These are phyloP conservation scores for Lophotis ruficrista DNA, from an alignment of 2,113 vertebrate genomes.

Conservation along the genomic window DNA sequence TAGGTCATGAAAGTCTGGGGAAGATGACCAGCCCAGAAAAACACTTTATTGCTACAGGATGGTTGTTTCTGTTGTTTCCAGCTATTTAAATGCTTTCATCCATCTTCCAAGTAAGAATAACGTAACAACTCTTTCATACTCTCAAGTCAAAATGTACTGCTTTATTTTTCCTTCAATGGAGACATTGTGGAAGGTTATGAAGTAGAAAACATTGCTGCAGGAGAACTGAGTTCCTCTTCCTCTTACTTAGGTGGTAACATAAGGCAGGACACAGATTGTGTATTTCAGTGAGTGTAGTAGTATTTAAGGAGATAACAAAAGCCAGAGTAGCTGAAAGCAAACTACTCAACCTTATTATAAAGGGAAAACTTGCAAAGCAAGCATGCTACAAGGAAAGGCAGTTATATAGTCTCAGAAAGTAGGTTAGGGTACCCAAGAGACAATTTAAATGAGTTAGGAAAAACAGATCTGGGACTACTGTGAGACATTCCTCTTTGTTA, in stretches of 20 bases:
- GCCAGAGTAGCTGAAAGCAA: neutral
- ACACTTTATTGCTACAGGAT: neutral
- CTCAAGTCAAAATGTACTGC: neutral
- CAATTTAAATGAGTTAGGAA: slow-evolving; percentile 52
- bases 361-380: slow-evolving; percentile 24
- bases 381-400: neutral
- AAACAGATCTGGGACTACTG: slow-evolving; percentile 44
- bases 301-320: slow-evolving; percentile 26
- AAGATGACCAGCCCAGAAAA: neutral
- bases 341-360: slow-evolving; percentile 3
- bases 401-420: slow-evolving; percentile 37
- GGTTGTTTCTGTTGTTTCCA: neutral
- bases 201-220: neutral
- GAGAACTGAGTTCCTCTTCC: neutral
- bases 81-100: neutral
- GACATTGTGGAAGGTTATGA: neutral
- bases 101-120: neutral
- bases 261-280: neutral
- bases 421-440: slow-evolving; percentile 59
- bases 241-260: neutral
- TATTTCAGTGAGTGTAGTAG: slow-evolving; percentile 15
- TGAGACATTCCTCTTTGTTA: neutral
- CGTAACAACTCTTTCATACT: neutral
- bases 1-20: neutral
- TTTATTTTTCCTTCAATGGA: neutral